Base-by-base conservation (phyloP, 2,113 vertebrate species). In the Platichthys stellatus region DNA sequence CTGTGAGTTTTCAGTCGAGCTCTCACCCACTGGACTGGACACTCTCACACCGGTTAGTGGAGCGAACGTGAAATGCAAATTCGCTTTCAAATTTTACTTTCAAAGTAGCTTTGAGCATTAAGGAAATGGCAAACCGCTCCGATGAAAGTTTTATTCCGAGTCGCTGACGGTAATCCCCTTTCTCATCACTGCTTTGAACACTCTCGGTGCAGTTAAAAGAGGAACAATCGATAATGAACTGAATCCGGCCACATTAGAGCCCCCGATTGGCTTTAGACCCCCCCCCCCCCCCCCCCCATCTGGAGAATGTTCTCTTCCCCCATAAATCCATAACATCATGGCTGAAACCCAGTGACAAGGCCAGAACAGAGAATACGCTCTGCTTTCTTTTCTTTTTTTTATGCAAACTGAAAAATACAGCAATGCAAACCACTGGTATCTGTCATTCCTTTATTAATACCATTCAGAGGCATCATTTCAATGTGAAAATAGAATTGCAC, bases 151-250 rank as follows among this genome's bases (percentile, higher is more conserved):
- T 92, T 76, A 90, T 83, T 89, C 73, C 74, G 64, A 47, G 73
- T 56, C 43, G 38, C 77, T 83, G 84, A 60, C 45, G 35, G 82
- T 87, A 89, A 89, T 90, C 90, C 83, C 82, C 73, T 15, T 15
- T 83, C 88, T 88, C 82, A 82, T 86, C 63, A 26, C 81, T 83
- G 58, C 86, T 80, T 86, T 87, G 81, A 91, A 87, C 40, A 53
- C 82, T 76, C 79, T 87, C 6, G 51, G 82, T 83, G 74, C 74
- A 84, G 82, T 88, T 88, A 87, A 91, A 92, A 93, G 86, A 84
- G 66, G 85, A 90, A 84, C 87, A 87, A 93, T 93, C 91, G 71
- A 92, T 93, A 90, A 78, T 88, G 83, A 90, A 87, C 87, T 88
- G 87, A 89, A 91, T 92, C 83, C 80, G 74, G 82, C 75, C 83